These are phyloP conservation scores for Ptyas mucosa DNA, from an alignment of 2,113 vertebrate genomes.

Conservation along the genomic window DNA sequence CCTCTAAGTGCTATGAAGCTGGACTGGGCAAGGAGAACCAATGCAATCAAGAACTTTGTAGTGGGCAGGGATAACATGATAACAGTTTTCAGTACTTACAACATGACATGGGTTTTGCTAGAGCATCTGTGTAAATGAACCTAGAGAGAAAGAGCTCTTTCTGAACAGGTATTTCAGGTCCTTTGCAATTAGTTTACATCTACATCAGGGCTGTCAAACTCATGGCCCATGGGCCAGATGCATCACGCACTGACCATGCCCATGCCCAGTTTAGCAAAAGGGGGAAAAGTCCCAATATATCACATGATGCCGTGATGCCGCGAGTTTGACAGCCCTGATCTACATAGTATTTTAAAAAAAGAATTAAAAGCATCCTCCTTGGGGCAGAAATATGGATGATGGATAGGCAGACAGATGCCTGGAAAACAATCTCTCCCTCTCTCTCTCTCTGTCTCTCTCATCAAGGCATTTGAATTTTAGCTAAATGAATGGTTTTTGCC, in stretches of 20 bases:
- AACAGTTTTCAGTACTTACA: neutral
- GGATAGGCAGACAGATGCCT: neutral
- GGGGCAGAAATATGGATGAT: neutral
- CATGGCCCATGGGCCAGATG: no score
- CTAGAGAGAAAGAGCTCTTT: neutral
- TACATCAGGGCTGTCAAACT: neutral
- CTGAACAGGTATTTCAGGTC: neutral
- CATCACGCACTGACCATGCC: no score
- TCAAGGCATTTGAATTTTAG: neutral
- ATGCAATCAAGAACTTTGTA: neutral
- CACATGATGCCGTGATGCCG: no score
- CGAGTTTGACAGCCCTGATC: no score
- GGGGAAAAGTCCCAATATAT: no score
- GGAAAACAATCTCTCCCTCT: neutral
- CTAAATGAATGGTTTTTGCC: neutral
- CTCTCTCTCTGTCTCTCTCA: neutral
- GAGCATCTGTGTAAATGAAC: neutral
- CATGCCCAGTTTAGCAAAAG: no score
- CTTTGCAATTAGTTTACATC: neutral
- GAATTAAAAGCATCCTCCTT: neutral
- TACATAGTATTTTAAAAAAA: no score
- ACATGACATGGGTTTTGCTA: neutral
- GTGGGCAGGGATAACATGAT: neutral
- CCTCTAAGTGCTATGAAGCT: neutral
- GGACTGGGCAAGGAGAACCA: neutral